Percentiles rank a stretch among this genome's conserved stretches.
These are phyloP conservation scores for Desmophyllum pertusum DNA, from an alignment of 92 coral and sea anemone species.

Conservation along the genomic window DNA sequence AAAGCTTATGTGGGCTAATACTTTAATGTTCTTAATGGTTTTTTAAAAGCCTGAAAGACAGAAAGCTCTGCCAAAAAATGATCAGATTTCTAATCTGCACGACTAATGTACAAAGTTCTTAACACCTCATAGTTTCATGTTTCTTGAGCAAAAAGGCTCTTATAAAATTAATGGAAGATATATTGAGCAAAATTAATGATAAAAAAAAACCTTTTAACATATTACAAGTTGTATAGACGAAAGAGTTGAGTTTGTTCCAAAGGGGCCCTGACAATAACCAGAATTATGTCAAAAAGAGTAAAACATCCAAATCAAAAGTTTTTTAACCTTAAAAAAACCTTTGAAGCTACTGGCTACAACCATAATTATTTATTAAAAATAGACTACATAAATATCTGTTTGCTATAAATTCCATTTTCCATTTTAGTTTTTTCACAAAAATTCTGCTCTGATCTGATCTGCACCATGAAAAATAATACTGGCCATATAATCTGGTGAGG, in stretches of 20 bases:
- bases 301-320: no score
- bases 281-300: no score
- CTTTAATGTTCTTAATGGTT: constrained; percentile 10
- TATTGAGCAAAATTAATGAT: not conserved
- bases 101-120: not conserved
- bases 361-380: not conserved
- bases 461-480: constrained; percentile 26
- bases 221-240: not conserved
- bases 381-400: not conserved
- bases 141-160: constrained; percentile 1
- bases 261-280: not conserved
- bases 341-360: not conserved
- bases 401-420: not conserved
- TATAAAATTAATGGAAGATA: not conserved
- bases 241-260: not conserved
- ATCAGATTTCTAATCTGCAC: constrained; percentile 6
- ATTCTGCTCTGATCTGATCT: not conserved
- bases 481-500: not conserved
- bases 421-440: constrained; percentile 2
- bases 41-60: not conserved
- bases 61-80: not conserved
- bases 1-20: constrained; percentile 29
- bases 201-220: not conserved
- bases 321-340: not conserved
- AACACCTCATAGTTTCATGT: constrained; percentile 1